Conservation (phyloP, 2,113 vertebrate species). For the Holacanthus passer region DNA sequence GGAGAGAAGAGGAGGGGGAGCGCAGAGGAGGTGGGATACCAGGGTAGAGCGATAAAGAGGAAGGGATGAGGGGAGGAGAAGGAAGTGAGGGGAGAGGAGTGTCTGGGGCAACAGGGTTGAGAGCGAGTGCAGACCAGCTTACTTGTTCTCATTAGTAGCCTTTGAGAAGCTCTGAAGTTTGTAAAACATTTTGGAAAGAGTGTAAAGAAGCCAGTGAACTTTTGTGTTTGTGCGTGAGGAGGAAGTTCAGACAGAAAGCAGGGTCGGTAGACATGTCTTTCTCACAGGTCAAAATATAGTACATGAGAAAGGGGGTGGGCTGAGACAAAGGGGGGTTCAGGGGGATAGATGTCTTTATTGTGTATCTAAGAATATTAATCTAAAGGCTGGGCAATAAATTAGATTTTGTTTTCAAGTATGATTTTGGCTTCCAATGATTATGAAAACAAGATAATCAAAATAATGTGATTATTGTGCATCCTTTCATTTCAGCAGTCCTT, state of each 20-base stretch:
- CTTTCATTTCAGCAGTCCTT: too few species aligned
- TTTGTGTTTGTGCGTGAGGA: slow-evolving; percentile 14
- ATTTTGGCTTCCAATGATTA: too few species aligned
- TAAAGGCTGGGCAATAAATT: too few species aligned
- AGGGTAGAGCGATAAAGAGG: slow-evolving; percentile 8
- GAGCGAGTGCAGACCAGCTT: slow-evolving; percentile 14
- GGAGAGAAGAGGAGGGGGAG: neutral
- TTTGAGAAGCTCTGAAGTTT: slow-evolving; percentile 45
- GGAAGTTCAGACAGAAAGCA: neutral
- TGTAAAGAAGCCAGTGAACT: slow-evolving; percentile 20
- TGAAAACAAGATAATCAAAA: too few species aligned
- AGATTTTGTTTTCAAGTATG: too few species aligned
- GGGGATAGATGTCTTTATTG: neutral
- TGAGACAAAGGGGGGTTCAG: neutral
- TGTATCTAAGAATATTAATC: too few species aligned
- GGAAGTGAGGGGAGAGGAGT: slow-evolving; percentile 48
- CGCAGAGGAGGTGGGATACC: slow-evolving; percentile 1
- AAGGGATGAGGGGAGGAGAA: slow-evolving; percentile 34
- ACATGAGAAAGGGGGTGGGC: neutral
- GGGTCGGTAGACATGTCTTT: neutral
- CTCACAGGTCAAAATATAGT: slow-evolving; percentile 24
- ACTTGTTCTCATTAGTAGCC: slow-evolving; percentile 53
- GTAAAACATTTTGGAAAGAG: slow-evolving; percentile 34
- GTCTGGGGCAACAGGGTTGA: slow-evolving; percentile 27
- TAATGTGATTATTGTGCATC: too few species aligned